These are phyloP conservation scores for sheep (Ovis aries) DNA, from an alignment of 2,113 vertebrate species.

Conservation along the genomic window DNA sequence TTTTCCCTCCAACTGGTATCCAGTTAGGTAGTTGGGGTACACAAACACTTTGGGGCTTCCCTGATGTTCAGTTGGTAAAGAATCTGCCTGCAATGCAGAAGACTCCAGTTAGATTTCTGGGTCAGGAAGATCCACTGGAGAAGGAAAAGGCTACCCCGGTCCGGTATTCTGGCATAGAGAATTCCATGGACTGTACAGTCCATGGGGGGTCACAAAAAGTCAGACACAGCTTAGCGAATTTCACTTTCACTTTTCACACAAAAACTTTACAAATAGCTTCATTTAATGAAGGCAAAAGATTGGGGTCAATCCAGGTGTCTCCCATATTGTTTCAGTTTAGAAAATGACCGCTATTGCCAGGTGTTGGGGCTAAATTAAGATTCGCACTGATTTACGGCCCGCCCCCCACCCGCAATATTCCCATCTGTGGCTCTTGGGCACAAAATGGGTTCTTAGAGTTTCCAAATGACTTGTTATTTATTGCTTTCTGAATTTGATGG, in stretches of 20 bases:
- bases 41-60: not conserved
- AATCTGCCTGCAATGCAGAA: not conserved
- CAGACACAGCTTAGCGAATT: not conserved
- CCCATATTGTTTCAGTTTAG: not conserved
- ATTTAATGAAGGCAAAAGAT: not conserved
- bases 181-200: not conserved
- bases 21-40: not conserved
- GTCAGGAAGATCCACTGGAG: not conserved
- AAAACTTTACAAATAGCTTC: not conserved
- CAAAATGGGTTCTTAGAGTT: not conserved
- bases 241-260: not conserved
- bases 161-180: not conserved
- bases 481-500: not conserved
- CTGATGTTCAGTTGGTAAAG: not conserved
- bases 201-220: not conserved
- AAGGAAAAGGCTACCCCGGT: not conserved
- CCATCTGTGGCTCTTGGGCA: not conserved
- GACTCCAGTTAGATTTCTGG: not conserved
- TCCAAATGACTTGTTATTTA: not conserved
- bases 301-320: not conserved
- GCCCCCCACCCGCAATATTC: accelerated
- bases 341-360: not conserved
- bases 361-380: not conserved
- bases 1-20: not conserved
- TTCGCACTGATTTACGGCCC: accelerated